These are phyloP conservation scores for Muraenolepis orangiensis DNA, from an alignment of 2,797 vertebrate genomes.

Conservation along the genomic window DNA sequence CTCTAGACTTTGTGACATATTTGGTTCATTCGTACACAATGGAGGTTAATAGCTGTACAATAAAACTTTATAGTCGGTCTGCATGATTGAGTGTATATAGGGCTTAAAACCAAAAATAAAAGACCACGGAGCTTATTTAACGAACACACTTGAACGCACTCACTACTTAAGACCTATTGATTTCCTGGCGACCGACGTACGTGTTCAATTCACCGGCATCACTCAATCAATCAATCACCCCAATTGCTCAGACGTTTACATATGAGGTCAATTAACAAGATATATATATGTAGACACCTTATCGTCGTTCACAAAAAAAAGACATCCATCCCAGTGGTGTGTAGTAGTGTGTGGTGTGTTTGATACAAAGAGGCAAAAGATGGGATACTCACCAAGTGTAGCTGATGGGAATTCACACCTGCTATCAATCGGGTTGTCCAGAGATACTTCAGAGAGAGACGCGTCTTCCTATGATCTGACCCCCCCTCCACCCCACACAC, in stretches of 20 bases:
- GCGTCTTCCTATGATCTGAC: constrained; percentile 1
- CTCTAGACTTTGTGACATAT: neutral
- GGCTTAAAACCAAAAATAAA: neutral
- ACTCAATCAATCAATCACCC: neutral
- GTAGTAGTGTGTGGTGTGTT: too few relatives aligned
- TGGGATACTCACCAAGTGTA: constrained; percentile 68
- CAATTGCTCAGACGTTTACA: neutral
- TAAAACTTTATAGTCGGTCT: neutral
- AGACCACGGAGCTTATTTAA: neutral
- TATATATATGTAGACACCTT: too few relatives aligned
- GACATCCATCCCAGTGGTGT: neutral
- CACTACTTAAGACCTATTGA: neutral
- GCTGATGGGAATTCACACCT: constrained; percentile 66
- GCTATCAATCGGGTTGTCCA: constrained; percentile 47
- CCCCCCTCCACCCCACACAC: too few relatives aligned
- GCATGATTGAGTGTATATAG: neutral
- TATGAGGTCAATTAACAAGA: too few relatives aligned
- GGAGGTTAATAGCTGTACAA: neutral
- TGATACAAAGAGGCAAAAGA: constrained; percentile 6
- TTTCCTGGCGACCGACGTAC: neutral
- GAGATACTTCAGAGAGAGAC: constrained; percentile 11
- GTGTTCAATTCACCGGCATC: neutral
- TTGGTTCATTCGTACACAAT: neutral
- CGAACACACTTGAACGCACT: neutral
- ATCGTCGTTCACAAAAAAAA: neutral